Conservation (phyloP, 2,797 vertebrate genomes). For the Crossoptilon crossoptilon region DNA sequence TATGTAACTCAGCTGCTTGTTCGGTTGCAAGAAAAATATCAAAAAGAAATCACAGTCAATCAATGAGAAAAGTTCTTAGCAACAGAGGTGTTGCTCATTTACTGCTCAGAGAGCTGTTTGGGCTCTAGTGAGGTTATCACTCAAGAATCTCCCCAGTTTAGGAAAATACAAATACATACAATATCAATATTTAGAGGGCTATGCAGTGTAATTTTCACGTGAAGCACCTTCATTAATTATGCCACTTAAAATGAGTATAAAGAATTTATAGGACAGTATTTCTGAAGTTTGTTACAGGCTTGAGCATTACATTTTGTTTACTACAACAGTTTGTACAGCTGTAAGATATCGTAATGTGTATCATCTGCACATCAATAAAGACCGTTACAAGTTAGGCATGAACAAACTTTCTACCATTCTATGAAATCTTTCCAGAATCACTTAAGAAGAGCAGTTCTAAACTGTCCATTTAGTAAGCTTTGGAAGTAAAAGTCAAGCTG, state of each 20-base stretch:
- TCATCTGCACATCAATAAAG: neutral
- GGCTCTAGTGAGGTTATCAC: neutral
- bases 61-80: neutral
- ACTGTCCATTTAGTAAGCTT: neutral
- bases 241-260: neutral
- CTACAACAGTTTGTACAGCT: neutral
- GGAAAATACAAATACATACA: neutral
- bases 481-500: neutral
- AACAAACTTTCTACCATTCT: neutral
- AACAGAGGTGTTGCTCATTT: neutral
- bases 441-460: neutral
- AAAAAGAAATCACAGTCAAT: neutral
- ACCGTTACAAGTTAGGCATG: neutral
- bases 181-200: neutral
- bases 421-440: neutral
- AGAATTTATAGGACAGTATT: neutral
- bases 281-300: conserved; percentile 1
- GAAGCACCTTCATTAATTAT: neutral
- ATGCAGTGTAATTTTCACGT: neutral
- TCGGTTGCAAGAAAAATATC: neutral
- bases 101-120: neutral
- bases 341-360: neutral
- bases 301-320: neutral
- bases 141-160: neutral
- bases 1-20: neutral